Percentiles rank a stretch among this genome's conserved stretches.
phyloP scores from a whole-genome alignment of 2,888 invertebrate genomes.

The Platerodrilus igneus region DNA sequence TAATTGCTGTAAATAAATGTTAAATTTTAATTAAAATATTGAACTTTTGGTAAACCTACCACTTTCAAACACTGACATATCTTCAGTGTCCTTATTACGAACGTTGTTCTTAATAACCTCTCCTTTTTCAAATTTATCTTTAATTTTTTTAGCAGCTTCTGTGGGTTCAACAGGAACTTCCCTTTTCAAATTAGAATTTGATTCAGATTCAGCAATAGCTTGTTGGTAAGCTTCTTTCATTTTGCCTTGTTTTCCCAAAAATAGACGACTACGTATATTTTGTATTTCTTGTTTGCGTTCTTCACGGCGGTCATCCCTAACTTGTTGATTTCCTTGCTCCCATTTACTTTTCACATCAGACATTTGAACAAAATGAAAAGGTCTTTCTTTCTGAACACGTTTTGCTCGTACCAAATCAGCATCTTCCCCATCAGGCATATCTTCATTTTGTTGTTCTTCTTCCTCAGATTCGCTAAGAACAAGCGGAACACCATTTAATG shows the following conservation, averaged over 20 bases:
- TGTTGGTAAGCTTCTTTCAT: conserved; percentile 91
- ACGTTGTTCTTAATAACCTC: conserved; percentile 58
- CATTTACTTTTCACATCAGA: conserved; percentile 78
- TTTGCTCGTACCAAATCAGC: conserved; percentile 58
- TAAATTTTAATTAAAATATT: conserved; percentile 8
- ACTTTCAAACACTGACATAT: conserved; percentile 74
- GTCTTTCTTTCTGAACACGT: conserved; percentile 63
- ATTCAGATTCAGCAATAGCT: conserved; percentile 76
- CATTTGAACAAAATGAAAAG: conserved; percentile 77
- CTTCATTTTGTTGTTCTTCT: conserved; percentile 61
- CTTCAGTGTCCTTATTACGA: conserved; percentile 58
- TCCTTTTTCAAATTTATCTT: conserved; percentile 78
- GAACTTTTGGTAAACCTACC: conserved; percentile 53
- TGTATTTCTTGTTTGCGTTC: conserved; percentile 86
- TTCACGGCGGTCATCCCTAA: conserved; percentile 65
- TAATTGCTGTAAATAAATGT: conserved; percentile 59
- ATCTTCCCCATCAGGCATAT: conserved; percentile 54
- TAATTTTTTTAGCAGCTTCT: conserved; percentile 48
- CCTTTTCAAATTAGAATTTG: conserved; percentile 51
- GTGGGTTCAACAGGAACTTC: conserved; percentile 54
- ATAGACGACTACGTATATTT: conserved; percentile 76
- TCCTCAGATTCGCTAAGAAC: conserved; percentile 68
- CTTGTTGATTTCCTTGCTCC: conserved; percentile 59
- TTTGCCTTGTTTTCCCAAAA: conserved; percentile 83
- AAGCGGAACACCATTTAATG: conserved; percentile 67